Base-by-base conservation (phyloP, 2,113 vertebrate species). In the Girardinichthys multiradiatus region DNA sequence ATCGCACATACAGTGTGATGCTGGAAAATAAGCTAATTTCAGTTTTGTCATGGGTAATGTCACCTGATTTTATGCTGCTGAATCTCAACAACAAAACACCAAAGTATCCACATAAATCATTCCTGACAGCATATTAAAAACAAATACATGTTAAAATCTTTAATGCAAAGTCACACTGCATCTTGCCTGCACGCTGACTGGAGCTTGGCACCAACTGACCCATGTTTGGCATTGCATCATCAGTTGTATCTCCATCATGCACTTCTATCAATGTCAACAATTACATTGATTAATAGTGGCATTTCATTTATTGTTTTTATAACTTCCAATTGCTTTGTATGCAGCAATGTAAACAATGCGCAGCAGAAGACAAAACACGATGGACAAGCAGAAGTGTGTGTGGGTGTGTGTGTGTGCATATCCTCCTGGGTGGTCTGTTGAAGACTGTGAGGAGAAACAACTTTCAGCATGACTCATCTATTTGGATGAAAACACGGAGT, bases 21-120 rank as follows among this genome's bases (percentile, higher is more conserved):
- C 87, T 82, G 68, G 76, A 86, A 80, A 86, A 76, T 68, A 77
- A 89, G 83, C 79, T 89, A 21, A 92, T 93, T 93, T 90, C 66
- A 89, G 72, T 91, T 90, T 91, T 89, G 81, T 90, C 84, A 90
- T 85, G 91, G 88, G 87, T 90, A 89, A 90, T 85, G 87, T 80
- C 66, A 79, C 85, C 87, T 92, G 86, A 90, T 88, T 91, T 90
- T 91, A 90, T 89, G 87, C 77, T 62, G 74, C 75, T 68, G 86
- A 87, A 82, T 86, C 81, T 84, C 76, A 82, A 89, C 83, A 91
- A 90, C 91, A 64, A 83, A 78, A 88, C 74, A 85, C 93, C 89
- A 88, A 87, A 68, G 57, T 70, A 54, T 62, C 66, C 77, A 80
- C 84, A 91, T 87, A 83, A 94, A 93, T 94, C 81, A 91, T 88